Evolutionary conservation across 2,113 vertebrate species (phyloP).

Genomic region (Rhinoderma darwinii): DNA sequence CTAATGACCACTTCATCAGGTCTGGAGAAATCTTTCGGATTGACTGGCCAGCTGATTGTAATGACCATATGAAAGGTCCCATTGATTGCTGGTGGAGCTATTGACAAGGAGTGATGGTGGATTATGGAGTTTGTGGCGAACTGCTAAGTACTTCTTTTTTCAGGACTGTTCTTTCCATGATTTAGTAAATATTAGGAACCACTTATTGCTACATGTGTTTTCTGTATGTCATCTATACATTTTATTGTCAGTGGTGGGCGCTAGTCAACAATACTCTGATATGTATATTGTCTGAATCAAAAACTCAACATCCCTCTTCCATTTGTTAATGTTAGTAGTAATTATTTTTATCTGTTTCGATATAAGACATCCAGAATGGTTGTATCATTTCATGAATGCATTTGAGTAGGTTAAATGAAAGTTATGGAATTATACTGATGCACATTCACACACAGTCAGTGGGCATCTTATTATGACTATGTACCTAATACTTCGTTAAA

Average conservation of each 20-base stretch:
- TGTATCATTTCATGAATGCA: too few species aligned
- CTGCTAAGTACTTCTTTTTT: constrained; percentile 10
- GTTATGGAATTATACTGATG: too few species aligned
- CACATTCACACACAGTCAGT: too few species aligned
- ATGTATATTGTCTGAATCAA: not conserved
- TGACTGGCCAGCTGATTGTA: constrained; percentile 11
- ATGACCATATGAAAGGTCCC: not conserved
- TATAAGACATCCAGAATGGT: too few species aligned
- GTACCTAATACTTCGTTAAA: too few species aligned
- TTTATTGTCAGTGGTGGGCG: not conserved
- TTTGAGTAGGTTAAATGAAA: too few species aligned
- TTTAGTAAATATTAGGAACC: not conserved
- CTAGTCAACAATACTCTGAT: not conserved
- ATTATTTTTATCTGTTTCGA: not conserved
- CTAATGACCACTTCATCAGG: constrained; percentile 28
- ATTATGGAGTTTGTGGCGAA: constrained; percentile 1
- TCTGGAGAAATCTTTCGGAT: constrained; percentile 6
- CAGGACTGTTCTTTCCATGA: not conserved
- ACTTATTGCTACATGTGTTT: not conserved
- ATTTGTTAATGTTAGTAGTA: not conserved
- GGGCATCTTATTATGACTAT: too few species aligned
- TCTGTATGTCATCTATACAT: not conserved
- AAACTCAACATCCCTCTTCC: not conserved
- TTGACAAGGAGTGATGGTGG: constrained; percentile 9
- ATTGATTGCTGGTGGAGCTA: constrained; percentile 15